Evolutionary conservation across 2,888 invertebrate species (phyloP).

Genomic region (Xanthia togata): DNA sequence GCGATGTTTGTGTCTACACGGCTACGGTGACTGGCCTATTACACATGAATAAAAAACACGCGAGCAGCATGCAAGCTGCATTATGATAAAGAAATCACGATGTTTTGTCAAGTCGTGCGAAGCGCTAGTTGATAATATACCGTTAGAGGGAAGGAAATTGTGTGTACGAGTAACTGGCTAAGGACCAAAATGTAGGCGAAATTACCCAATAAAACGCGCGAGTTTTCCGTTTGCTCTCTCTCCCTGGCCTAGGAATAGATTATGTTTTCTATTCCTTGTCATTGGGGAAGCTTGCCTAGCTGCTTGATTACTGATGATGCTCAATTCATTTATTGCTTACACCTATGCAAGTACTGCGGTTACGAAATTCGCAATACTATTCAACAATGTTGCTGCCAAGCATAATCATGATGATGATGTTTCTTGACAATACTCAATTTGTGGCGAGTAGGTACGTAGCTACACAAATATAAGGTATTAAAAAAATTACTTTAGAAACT

Average conservation of each 20-base stretch:
- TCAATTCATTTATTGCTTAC: no score
- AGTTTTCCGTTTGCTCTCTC: neutral
- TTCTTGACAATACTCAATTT: constrained; percentile 5
- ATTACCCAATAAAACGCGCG: neutral
- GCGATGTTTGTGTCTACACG: no score
- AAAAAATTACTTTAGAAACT: no score
- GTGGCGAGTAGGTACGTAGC: neutral
- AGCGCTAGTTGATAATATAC: neutral
- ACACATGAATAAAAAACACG: no score
- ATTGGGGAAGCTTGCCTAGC: neutral
- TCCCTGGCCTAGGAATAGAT: neutral
- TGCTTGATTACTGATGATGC: neutral
- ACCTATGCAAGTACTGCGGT: neutral
- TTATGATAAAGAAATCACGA: neutral
- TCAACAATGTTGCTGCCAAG: neutral
- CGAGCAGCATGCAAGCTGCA: no score
- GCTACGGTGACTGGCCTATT: no score
- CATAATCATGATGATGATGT: neutral
- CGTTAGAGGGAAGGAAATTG: neutral
- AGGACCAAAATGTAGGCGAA: neutral
- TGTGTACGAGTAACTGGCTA: neutral
- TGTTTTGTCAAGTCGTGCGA: neutral
- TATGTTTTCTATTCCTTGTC: neutral
- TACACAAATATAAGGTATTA: no score
- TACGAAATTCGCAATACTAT: neutral